Evolutionary conservation across 2,797 vertebrate species (phyloP).

Genomic region (Phoebastria nigripes): DNA sequence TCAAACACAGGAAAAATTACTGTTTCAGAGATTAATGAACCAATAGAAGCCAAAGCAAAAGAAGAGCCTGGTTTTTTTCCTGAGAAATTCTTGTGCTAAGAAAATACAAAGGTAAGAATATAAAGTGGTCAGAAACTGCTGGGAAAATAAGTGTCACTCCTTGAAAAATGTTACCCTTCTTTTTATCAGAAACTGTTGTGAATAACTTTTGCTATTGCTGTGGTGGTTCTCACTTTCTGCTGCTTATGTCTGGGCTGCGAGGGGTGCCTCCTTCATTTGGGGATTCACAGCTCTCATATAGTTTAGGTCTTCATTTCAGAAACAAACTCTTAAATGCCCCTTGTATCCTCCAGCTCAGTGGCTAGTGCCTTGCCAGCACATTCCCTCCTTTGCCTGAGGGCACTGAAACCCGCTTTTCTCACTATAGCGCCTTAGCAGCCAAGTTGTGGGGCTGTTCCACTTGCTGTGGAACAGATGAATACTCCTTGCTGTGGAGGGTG

Average conservation of each 20-base stretch:
- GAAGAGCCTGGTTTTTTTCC: background rate
- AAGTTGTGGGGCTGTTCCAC: background rate
- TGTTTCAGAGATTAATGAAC: background rate
- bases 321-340: background rate
- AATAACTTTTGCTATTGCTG: background rate
- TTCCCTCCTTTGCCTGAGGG: background rate
- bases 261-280: background rate
- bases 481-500: background rate
- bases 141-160: background rate
- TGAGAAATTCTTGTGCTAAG: background rate
- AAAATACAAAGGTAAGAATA: background rate
- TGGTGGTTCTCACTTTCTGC: background rate
- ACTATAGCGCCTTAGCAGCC: accelerated
- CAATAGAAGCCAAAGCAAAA: background rate
- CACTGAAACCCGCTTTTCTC: background rate
- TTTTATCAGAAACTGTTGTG: background rate
- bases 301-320: background rate
- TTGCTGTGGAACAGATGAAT: background rate
- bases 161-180: background rate
- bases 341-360: background rate
- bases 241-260: background rate
- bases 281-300: background rate
- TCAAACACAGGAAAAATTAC: background rate
- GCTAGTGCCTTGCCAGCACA: background rate
- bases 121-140: background rate